Base-by-base conservation (phyloP, 2,113 vertebrate genomes). In the Sylvia atricapilla region DNA sequence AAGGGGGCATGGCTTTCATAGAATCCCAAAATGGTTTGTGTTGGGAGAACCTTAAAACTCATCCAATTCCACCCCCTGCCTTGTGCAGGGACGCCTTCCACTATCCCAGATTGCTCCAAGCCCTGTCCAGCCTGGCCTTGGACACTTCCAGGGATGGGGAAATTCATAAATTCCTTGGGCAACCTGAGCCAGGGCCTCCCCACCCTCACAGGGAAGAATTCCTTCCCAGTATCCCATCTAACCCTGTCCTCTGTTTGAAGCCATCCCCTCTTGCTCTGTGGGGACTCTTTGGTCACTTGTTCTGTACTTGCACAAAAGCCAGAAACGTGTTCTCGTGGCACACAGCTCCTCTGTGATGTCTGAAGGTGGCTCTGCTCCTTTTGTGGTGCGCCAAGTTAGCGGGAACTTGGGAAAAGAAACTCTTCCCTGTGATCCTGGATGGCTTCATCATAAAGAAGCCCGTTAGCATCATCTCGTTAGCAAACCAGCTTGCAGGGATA, bases 341-440 rank as follows among this genome's bases (percentile, higher is more conserved):
- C 5, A 3, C 6, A 5, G 37, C 4, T 7, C 28, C 50, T 35
- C 7, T 9, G 3, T 46, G 35, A 17, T 22, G 19, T 2, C 6
- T 3, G 27, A 12, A 30, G 58, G 44, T 41, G 70, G 33, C 25
- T 53, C 9, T 46, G 31, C 72, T 59, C 37, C 46, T 22, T 35
- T 31, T 0, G 0, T 46, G 23, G 2, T 52, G 30, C 28, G 20
- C 25, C 16, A 3, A 0, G 0, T 41, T 17, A 14, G 23, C 1
- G 28, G 60, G 44, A 10, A 4, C 67, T 74, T 33, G 52, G 53
- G 50, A 13, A 77, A 35, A n/a, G 14, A 47, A 69, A 21, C 21
- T 28, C 13, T 14, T 66, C 52, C 6, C 28, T 6, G 6, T 35
- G 21, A 10, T 66, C 50, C 77, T 1, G 0, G 60, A 2, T 67